Evolutionary conservation across 2,797 vertebrate species (phyloP), one percentile per base, ranked within the genome.

Genomic region (Falco peregrinus): DNA sequence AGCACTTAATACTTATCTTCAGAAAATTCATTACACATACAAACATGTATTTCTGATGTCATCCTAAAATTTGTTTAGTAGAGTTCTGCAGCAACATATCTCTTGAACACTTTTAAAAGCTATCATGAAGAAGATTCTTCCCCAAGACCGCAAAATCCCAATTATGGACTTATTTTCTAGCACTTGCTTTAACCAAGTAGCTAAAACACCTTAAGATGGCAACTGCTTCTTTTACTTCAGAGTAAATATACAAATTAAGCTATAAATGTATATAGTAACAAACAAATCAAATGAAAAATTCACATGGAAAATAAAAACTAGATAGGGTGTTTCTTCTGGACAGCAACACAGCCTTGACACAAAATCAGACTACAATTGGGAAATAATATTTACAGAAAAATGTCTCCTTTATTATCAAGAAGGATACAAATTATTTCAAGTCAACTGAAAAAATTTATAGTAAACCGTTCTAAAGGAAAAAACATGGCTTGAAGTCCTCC

Each of bases 281-380:
- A 95, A 71, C 13, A 16, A 87, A 92, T 51, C 59, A 87, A 95
- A 94, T 54, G 68, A 83, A 79, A 87, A 96, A 79, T 7, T 71
- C 74, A 43, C 15, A 51, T 5, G 68, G 25, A 91, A 86, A 90
- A 76, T 59, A 76, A 88, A 92, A 80, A 56, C 51, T 63, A 81
- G 73, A 57, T 37, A 14, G 6, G 1, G 2, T 67, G 35, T 79
- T 89, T 75, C 28, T 85, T 68, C 22, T 51, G 82, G 35, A 90
- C 50, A 83, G 84, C n/a, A 79, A 53, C 13, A 79, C 10, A 81
- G 41, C 16, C 86, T 75, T 6, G 8, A 87, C 41, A 68, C 16
- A 89, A 77, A 86, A 84, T 60, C 45, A 65, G 24, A 83, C 21
- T 80, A 41, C 43, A 73, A 33, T 1, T 84, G 67, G 64, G 63